These are phyloP conservation scores for Aporophyla lueneburgensis DNA, from an alignment of 2,888 invertebrate genomes.

Conservation along the genomic window DNA sequence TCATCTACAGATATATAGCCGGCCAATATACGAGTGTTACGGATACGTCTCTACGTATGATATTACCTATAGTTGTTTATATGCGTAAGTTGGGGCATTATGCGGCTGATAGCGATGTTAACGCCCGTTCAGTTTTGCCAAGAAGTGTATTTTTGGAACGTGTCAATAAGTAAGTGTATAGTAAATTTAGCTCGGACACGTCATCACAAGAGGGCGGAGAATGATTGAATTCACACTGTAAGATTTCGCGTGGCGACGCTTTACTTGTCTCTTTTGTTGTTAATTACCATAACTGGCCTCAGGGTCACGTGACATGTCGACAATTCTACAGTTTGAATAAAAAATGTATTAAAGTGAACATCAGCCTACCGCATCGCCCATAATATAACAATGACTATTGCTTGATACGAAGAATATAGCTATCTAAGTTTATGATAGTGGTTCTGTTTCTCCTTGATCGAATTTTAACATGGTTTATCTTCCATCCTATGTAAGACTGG, in stretches of 20 bases:
- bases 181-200: conserved; percentile 89
- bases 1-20: conserved; percentile 48
- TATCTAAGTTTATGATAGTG: background rate
- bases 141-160: conserved; percentile 90
- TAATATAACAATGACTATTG: background rate
- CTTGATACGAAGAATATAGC: background rate
- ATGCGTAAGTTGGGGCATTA: conserved; percentile 83
- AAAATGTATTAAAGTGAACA: conserved; percentile 4
- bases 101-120: conserved; percentile 89
- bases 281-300: conserved; percentile 64
- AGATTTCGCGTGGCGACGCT: conserved; percentile 70
- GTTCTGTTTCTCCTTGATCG: background rate
- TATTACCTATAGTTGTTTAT: conserved; percentile 68
- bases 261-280: conserved; percentile 70
- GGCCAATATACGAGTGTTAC: conserved; percentile 68
- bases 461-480: background rate
- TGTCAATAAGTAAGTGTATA: conserved; percentile 90
- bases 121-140: conserved; percentile 90
- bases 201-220: conserved; percentile 82
- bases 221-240: conserved; percentile 83
- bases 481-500: background rate
- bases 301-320: conserved; percentile 65
- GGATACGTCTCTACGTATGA: conserved; percentile 67
- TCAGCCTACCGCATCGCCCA: background rate
- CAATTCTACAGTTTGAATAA: conserved; percentile 37